Evolutionary conservation across 1,140 invertebrate species (phyloP).

Genomic region (Drosophila nebulosa): DNA sequence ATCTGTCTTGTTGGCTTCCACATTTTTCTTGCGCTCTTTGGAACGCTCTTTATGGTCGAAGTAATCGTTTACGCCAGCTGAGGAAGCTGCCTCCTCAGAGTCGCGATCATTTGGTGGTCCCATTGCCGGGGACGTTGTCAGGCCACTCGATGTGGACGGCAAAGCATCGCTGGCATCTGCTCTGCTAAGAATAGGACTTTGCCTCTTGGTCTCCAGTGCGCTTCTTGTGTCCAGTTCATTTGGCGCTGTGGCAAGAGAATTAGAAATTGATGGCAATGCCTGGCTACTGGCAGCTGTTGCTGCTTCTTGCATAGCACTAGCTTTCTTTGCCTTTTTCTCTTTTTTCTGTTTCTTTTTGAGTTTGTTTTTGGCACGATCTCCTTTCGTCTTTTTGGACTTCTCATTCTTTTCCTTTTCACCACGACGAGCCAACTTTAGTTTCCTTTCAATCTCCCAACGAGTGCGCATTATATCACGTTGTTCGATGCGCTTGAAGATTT

Average conservation of each 20-base stretch:
- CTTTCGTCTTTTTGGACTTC: constrained; percentile 82
- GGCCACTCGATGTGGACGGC: constrained; percentile 44
- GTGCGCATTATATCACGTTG: constrained; percentile 95
- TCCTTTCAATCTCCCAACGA: constrained; percentile 97
- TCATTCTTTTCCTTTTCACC: constrained; percentile 88
- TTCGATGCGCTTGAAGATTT: constrained; percentile 97
- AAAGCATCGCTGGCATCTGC: constrained; percentile 11
- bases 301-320: constrained; percentile 32
- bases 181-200: constrained; percentile 14
- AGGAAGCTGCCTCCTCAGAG: constrained; percentile 27
- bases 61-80: constrained; percentile 55
- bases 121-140: neutral
- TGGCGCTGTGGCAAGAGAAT: neutral
- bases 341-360: constrained; percentile 82
- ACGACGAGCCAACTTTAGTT: constrained; percentile 92
- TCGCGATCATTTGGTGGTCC: constrained; percentile 27
- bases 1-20: constrained; percentile 91
- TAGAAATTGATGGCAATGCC: constrained; percentile 54
- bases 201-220: constrained; percentile 15
- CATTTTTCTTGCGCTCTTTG: constrained; percentile 95
- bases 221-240: constrained; percentile 39
- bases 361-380: constrained; percentile 84
- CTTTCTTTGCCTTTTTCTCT: constrained; percentile 81
- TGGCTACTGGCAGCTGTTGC: constrained; percentile 67
- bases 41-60: constrained; percentile 80